Evolutionary conservation across 2,888 invertebrate species (phyloP).

Genomic region (Fissipunctia ypsillon): DNA sequence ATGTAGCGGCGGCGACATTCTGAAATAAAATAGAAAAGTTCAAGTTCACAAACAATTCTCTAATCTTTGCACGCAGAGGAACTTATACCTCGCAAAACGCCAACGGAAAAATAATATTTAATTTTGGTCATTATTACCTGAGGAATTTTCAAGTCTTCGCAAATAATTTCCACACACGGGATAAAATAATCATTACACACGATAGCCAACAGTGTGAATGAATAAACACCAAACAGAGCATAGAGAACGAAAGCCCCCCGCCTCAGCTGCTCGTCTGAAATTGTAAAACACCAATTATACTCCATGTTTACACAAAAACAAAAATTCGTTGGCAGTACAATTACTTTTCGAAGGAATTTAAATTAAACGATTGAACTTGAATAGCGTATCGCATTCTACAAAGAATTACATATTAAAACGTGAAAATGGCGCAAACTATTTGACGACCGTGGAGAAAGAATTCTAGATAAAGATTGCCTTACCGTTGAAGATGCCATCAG

Average conservation of each 20-base stretch:
- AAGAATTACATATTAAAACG: constrained; percentile 2
- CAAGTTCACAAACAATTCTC: background rate
- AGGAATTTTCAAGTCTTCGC: constrained; percentile 94
- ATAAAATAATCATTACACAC: constrained; percentile 98
- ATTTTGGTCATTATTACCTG: constrained; percentile 83
- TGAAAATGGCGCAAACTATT: background rate
- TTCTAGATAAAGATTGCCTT: constrained; percentile 29
- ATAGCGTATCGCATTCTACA: constrained; percentile 2
- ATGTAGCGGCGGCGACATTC: constrained; percentile 99
- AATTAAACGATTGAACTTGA: background rate
- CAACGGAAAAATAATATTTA: background rate
- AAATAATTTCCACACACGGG: constrained; percentile 96
- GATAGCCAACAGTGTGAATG: constrained; percentile 96
- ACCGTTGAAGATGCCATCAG: constrained; percentile 86
- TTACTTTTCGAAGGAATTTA: background rate
- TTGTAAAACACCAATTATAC: constrained; percentile 70
- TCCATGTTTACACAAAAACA: constrained; percentile 8
- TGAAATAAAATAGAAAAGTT: constrained; percentile 73
- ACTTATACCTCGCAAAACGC: background rate
- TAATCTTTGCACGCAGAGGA: background rate
- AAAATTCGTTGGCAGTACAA: background rate
- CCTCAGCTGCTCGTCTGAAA: constrained; percentile 92
- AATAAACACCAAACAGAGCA: constrained; percentile 94
- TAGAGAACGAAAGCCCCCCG: constrained; percentile 95
- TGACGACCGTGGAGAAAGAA: constrained; percentile 4